Evolutionary conservation across 2,797 vertebrate species (phyloP).

Genomic region (Botia almorhae): DNA sequence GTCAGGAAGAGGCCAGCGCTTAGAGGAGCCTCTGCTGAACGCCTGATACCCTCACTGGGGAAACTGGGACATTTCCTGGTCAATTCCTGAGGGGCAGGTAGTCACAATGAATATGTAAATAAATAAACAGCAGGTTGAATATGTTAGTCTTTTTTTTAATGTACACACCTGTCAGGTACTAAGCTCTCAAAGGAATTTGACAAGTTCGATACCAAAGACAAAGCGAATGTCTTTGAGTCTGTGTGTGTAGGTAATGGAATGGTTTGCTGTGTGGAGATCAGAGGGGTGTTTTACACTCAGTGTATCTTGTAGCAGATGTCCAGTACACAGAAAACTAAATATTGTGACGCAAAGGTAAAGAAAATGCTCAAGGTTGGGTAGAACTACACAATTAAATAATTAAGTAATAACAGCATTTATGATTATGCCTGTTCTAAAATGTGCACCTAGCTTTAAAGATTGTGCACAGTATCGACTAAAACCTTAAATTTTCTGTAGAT

Average conservation of each 20-base stretch:
- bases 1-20: constrained; percentile 35
- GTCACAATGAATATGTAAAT: constrained; percentile 38
- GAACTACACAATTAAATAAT: not conserved
- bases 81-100: constrained; percentile 27
- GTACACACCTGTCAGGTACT: not conserved
- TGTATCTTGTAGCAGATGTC: not conserved
- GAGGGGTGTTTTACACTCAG: not conserved
- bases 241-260: not conserved
- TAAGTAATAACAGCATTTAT: not conserved
- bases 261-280: not conserved
- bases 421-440: not conserved
- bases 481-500: not conserved
- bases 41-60: constrained; percentile 8
- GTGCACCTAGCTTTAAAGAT: too few relatives aligned
- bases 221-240: not conserved
- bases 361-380: constrained; percentile 15
- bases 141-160: constrained; percentile 4
- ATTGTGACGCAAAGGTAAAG: not conserved
- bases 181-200: constrained; percentile 10
- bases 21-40: constrained; percentile 8
- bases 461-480: not conserved
- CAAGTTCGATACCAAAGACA: not conserved
- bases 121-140: constrained; percentile 4
- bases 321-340: not conserved
- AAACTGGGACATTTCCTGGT: constrained; percentile 34